These are phyloP conservation scores for Madoqua kirkii DNA, from an alignment of 2,113 vertebrate genomes.

Conservation along the genomic window DNA sequence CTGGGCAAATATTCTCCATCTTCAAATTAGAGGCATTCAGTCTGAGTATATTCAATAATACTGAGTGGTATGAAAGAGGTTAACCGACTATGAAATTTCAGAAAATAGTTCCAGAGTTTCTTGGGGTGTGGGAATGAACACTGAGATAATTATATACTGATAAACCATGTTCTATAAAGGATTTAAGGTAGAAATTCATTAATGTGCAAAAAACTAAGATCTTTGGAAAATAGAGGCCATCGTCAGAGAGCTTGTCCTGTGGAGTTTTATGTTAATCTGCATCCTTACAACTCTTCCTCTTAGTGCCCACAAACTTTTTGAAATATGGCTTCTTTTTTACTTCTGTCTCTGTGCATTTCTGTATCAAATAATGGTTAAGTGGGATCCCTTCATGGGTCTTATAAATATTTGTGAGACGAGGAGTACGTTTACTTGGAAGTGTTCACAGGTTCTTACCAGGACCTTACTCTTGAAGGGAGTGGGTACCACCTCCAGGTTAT, in stretches of 20 bases:
- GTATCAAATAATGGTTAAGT: not conserved
- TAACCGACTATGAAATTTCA: not conserved
- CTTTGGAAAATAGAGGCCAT: not conserved
- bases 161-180: not conserved
- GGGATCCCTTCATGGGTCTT: not conserved
- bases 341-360: not conserved
- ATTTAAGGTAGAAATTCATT: slow-evolving; percentile 9
- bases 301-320: not conserved
- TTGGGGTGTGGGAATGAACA: not conserved
- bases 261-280: not conserved
- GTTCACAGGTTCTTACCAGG: not conserved
- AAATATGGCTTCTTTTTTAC: slow-evolving; percentile 9
- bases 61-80: not conserved
- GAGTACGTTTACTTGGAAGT: not conserved
- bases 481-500: not conserved
- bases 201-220: not conserved
- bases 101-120: slow-evolving; percentile 5
- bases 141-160: not conserved
- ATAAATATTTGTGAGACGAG: not conserved
- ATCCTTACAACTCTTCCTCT: not conserved
- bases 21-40: not conserved
- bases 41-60: not conserved
- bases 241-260: not conserved
- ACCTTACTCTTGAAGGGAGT: not conserved
- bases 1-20: not conserved